phyloP scores from a whole-genome alignment of 1,140 invertebrate genomes.

The Ericerus pela region DNA sequence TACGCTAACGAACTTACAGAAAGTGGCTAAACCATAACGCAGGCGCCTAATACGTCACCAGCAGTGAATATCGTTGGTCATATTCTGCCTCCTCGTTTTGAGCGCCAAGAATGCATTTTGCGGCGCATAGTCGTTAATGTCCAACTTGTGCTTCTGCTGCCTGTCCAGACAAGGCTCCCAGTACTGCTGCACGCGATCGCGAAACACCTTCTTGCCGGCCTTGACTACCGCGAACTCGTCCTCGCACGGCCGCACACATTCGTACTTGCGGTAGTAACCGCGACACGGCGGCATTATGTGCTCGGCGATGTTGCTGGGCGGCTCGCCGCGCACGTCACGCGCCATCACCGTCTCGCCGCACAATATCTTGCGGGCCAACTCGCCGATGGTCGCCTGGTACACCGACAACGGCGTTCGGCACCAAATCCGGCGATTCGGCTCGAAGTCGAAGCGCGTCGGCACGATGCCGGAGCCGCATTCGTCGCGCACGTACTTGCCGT shows the following conservation, averaged over 20 bases:
- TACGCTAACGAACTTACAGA: too few relatives aligned
- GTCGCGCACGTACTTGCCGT: neutral
- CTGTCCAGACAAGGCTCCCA: neutral
- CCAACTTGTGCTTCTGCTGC: neutral
- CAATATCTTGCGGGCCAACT: neutral
- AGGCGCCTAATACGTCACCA: conserved; percentile 4
- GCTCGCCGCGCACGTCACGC: neutral
- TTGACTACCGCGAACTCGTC: neutral
- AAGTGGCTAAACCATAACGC: too few relatives aligned
- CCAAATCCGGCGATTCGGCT: neutral
- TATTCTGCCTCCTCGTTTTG: neutral
- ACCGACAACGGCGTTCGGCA: neutral
- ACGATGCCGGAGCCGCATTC: neutral
- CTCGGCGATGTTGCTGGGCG: neutral
- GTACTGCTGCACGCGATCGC: neutral
- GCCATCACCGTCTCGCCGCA: neutral
- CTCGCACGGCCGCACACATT: neutral
- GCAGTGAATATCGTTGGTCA: neutral
- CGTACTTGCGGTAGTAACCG: neutral
- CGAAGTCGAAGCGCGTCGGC: neutral
- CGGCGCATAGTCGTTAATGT: neutral
- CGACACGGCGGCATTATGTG: neutral
- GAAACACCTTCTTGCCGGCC: neutral
- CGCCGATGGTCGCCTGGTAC: conserved; percentile 10
- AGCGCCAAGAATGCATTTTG: neutral